Conservation (phyloP, 2,888 invertebrate genomes). For the Amphiduros pacificus region DNA sequence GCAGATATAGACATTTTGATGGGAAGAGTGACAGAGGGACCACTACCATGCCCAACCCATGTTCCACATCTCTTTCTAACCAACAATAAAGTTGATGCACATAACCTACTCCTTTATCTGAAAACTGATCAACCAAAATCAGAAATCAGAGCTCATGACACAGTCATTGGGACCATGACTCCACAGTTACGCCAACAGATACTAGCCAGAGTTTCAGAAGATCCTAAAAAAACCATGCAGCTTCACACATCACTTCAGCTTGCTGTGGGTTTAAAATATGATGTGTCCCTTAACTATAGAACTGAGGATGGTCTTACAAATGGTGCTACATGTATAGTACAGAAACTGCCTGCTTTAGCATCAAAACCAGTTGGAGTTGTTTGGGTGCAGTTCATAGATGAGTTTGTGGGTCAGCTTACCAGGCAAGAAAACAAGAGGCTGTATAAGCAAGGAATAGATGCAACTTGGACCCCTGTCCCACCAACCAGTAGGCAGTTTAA, state of each 20-base stretch:
- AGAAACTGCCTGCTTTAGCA: not conserved
- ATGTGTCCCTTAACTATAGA: not conserved
- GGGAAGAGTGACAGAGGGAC: no score
- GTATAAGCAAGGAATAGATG: not conserved
- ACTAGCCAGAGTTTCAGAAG: no score
- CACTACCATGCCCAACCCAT: no score
- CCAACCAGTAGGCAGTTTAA: not conserved
- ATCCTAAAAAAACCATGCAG: no score
- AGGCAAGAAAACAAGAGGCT: not conserved
- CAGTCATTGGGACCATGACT: no score
- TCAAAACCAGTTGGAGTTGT: not conserved
- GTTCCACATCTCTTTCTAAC: not conserved
- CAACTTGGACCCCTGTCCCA: not conserved
- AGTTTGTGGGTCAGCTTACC: not conserved
- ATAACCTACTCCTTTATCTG: no score
- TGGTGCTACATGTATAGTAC: not conserved
- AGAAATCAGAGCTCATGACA: no score
- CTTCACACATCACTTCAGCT: no score
- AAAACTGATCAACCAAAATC: no score
- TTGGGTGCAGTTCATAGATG: not conserved
- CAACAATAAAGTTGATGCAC: not conserved
- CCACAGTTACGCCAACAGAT: no score
- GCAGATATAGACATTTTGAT: no score
- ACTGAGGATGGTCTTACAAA: not conserved
- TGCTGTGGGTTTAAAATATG: not conserved